A percentile compares a stretch with the other conserved stretches of the same genome.
Conservation (phyloP, 2,113 vertebrate genomes). For the Muntiacus muntjak region DNA sequence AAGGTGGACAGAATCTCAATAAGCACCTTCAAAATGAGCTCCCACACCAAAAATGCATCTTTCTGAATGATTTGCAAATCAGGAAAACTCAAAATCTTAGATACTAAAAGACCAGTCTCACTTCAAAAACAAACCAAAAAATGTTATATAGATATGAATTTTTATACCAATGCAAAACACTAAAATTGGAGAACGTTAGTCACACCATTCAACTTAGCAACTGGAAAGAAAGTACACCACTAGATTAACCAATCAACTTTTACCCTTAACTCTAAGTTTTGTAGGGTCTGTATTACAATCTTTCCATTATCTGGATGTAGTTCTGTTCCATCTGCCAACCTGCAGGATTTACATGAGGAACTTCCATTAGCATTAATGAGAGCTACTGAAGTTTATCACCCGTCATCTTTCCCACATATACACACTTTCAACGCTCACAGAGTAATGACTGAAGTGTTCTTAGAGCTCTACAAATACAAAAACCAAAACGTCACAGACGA, state of each 20-base stretch:
- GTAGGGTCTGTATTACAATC: conserved; percentile 12
- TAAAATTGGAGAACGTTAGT: background rate
- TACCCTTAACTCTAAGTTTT: background rate
- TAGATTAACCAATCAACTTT: background rate
- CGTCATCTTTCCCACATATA: background rate
- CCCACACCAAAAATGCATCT: background rate
- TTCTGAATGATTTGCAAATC: background rate
- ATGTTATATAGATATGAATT: background rate
- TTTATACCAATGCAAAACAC: conserved; percentile 17
- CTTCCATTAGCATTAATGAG: background rate
- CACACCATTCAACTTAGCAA: background rate
- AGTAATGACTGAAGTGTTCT: background rate
- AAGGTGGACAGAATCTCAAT: background rate
- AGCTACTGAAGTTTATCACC: conserved; percentile 32
- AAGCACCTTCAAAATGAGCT: conserved; percentile 11
- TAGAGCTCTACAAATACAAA: background rate
- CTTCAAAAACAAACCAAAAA: conserved; percentile 25
- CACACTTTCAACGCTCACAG: background rate
- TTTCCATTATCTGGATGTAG: conserved; percentile 19
- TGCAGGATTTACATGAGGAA: conserved; percentile 10
- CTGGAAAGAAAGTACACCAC: background rate
- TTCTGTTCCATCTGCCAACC: background rate
- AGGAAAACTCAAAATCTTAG: conserved; percentile 10
- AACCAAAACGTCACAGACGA: background rate
- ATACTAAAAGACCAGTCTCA: background rate